These are phyloP conservation scores for Willowsia nigromaculata DNA, from an alignment of 2,888 invertebrate species.

Conservation along the genomic window DNA sequence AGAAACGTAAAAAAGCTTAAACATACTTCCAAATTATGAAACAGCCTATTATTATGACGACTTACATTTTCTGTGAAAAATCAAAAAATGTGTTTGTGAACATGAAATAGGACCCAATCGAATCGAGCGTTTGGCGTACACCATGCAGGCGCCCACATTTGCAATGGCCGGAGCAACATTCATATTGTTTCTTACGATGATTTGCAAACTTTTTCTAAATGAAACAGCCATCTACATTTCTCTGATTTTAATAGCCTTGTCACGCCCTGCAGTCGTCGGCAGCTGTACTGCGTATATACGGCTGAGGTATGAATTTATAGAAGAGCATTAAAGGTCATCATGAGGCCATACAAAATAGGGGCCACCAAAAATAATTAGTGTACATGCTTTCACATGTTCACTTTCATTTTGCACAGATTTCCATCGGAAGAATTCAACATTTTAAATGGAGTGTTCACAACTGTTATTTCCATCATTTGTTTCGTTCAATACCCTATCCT, in stretches of 20 bases:
- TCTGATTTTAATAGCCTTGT: conserved; percentile 79
- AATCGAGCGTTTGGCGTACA: conserved; percentile 66
- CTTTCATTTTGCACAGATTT: conserved; percentile 76
- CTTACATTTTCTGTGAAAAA: not conserved
- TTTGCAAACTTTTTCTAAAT: conserved; percentile 75
- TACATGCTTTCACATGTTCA: not conserved
- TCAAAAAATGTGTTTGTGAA: not conserved
- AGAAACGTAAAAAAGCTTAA: conserved; percentile 57
- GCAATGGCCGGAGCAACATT: conserved; percentile 69
- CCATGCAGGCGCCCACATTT: conserved; percentile 76
- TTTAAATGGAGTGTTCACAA: conserved; percentile 80
- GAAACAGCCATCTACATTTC: conserved; percentile 79
- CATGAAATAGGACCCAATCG: conserved; percentile 56
- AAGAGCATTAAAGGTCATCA: not conserved
- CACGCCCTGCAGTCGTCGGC: conserved; percentile 79
- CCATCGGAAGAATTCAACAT: conserved; percentile 79
- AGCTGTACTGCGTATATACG: conserved; percentile 79
- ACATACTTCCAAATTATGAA: no score
- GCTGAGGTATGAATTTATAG: conserved; percentile 78
- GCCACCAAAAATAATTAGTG: no score
- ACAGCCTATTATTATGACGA: no score
- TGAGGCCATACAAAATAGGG: not conserved
- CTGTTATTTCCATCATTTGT: conserved; percentile 78
- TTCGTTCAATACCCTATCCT: conserved; percentile 79
- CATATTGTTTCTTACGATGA: conserved; percentile 60